Base-by-base conservation (phyloP, 1,140 invertebrate species). In the Magallana ariakensis region DNA sequence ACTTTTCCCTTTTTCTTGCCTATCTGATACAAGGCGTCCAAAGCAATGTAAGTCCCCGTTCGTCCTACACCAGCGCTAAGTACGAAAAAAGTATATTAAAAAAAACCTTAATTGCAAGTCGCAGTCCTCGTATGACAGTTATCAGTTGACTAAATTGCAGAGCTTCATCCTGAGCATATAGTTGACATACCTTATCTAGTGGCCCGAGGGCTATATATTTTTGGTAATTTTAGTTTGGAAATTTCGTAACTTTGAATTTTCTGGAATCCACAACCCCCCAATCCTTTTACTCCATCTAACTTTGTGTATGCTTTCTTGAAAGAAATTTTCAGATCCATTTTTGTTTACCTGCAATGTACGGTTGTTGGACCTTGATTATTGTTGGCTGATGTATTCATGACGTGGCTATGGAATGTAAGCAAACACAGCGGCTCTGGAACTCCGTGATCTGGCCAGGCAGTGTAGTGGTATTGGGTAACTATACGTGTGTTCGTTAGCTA, bases 61-160 rank as follows among this genome's bases (percentile, higher is more conserved):
- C 94, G 86, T 15, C 93, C 93, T 2, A 94, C 92, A 8, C 94
- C 94, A 46, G 93, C 92, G 84, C 94, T 94, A 66, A 91, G 88
- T 87, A 22, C n/a, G n/a, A 46, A 46, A 46, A 46, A 46, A 46
- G 33, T 46, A 81, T 46, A n/a, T 46, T 46, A 62, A 16, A 62
- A 16, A 16, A 15, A 16, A 15, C 16, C n/a, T n/a, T n/a, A 16
- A 16, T 7, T 1, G 7, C 58, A 16, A n/a, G 33, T 46, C 2
- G 33, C 33, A 46, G 33, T 46, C 33, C 33, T 2, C 33, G 2
- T 46, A 46, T 46, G n/a, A n/a, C n/a, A n/a, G n/a, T n/a, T n/a
- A n/a, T n/a, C n/a, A 46, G 2, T 46, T 46, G 33, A 46, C 33
- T 46, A 46, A 46, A 46, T 46, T 2, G 33, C 33, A 46, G 33